A percentile compares a stretch with the other conserved stretches of the same genome.
Conservation (phyloP, 1,140 invertebrate genomes). For the Monochamus saltuarius region DNA sequence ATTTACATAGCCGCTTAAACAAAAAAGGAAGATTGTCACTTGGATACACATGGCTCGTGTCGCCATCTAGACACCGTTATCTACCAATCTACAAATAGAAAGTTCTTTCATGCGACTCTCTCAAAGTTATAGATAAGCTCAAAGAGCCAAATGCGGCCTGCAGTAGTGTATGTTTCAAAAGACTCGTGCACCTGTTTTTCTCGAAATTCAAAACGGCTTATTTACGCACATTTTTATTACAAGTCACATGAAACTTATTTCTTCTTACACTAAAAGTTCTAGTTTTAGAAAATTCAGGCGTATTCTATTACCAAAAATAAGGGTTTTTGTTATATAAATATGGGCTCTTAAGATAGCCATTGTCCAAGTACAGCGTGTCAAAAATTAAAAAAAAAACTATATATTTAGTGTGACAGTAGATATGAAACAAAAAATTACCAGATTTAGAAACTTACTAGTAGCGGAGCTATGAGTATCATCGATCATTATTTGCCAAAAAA, state of each 20-base stretch:
- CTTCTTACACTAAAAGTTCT: background rate
- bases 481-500: no score
- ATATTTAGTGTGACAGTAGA: no score
- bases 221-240: background rate
- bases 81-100: constrained; percentile 43
- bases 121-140: constrained; percentile 23
- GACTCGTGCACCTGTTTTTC: background rate
- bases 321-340: no score
- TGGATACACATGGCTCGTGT: constrained; percentile 31
- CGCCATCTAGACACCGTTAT: constrained; percentile 31
- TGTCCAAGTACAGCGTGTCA: no score
- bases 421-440: no score
- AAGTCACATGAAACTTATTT: no score
- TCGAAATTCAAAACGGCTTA: constrained; percentile 1
- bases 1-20: constrained; percentile 47
- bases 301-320: no score
- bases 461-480: no score
- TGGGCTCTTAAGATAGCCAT: no score
- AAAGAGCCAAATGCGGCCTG: constrained; percentile 2
- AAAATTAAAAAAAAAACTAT: no score
- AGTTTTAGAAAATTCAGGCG: no score
- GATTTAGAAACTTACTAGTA: no score
- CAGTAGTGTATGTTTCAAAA: background rate
- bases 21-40: constrained; percentile 43
- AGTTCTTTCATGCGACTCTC: constrained; percentile 8